Conservation (phyloP, 2,113 vertebrate species). For the Uropsilus gracilis region DNA sequence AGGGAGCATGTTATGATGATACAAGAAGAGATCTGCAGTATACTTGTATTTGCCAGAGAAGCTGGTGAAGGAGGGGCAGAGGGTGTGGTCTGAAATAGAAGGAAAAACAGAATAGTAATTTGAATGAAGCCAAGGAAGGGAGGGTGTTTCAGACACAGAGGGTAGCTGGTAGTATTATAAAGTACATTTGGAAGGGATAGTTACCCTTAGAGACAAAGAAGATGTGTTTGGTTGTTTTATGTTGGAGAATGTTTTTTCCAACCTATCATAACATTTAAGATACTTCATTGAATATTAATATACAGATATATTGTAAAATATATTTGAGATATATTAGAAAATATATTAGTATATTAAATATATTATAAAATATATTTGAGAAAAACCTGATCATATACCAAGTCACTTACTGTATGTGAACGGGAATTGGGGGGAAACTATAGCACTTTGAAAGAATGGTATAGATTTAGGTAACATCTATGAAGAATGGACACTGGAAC, state of each 20-base stretch:
- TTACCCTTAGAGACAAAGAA: neutral
- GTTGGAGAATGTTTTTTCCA: conserved; percentile 42
- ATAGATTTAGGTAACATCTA: neutral
- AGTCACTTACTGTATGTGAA: neutral
- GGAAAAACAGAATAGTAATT: neutral
- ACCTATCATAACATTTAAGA: neutral
- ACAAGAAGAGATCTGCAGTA: neutral
- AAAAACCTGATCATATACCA: neutral
- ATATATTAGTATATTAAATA: no score
- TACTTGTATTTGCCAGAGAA: neutral
- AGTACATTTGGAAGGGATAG: neutral
- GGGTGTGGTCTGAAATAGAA: neutral
- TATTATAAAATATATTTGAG: conserved; percentile 5
- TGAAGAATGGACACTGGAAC: neutral
- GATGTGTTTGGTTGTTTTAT: neutral
- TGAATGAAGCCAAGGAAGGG: neutral
- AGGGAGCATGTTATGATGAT: neutral
- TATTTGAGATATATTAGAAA: conserved; percentile 15
- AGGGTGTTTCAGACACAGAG: neutral
- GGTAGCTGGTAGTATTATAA: neutral
- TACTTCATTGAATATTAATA: neutral
- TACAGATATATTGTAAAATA: conserved; percentile 10
- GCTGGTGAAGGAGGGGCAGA: neutral
- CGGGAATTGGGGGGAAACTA: neutral
- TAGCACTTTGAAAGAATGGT: conserved; percentile 13